A percentile compares a stretch with the other conserved stretches of the same genome.
These are phyloP conservation scores for Pantelozetes paolii DNA, from an alignment of 2,888 invertebrate species.

Conservation along the genomic window DNA sequence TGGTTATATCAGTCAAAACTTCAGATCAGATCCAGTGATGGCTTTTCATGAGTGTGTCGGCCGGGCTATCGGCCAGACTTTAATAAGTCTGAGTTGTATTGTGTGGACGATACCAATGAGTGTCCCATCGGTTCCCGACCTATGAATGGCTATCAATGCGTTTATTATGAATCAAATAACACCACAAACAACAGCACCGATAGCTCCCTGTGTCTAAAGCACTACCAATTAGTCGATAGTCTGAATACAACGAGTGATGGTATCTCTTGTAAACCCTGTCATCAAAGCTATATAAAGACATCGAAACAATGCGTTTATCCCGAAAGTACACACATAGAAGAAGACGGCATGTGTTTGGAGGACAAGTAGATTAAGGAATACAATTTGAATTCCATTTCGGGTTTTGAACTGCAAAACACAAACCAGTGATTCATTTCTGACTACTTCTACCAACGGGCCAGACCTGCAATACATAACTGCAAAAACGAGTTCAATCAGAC, in stretches of 20 bases:
- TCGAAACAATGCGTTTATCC: background rate
- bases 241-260: slow-evolving; percentile 3
- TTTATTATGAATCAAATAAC: background rate
- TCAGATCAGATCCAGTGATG: background rate
- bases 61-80: background rate
- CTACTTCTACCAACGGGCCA: slow-evolving; percentile 35
- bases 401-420: background rate
- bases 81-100: background rate
- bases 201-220: background rate
- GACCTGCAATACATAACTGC: slow-evolving; percentile 36
- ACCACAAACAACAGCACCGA: background rate
- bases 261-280: background rate
- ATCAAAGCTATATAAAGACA: slow-evolving; percentile 13
- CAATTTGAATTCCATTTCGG: background rate
- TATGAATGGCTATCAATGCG: slow-evolving; percentile 21
- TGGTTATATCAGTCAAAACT: background rate
- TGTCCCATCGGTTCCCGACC: background rate
- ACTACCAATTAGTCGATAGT: background rate
- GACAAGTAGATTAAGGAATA: background rate
- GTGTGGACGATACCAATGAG: background rate
- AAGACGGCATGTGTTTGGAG: slow-evolving; percentile 15
- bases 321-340: background rate
- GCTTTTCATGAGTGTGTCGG: slow-evolving; percentile 51
- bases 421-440: slow-evolving; percentile 11
- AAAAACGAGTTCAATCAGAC: slow-evolving; percentile 53